Evolutionary conservation across 2,797 vertebrate species (phyloP).

Genomic region (Pangasius macronema): DNA sequence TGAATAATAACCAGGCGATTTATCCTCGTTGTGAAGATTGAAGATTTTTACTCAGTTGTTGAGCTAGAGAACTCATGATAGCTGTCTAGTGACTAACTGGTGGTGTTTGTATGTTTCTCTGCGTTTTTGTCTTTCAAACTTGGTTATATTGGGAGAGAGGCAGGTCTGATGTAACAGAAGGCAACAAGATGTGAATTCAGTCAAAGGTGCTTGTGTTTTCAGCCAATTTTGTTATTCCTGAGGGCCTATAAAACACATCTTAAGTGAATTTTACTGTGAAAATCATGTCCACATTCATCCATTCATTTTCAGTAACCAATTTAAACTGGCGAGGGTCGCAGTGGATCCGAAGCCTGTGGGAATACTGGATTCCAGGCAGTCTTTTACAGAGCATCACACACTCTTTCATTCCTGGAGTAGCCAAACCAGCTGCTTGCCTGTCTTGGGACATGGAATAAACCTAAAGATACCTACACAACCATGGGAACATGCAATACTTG

Average conservation of each 20-base stretch:
- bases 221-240: neutral
- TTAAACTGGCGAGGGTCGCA: neutral
- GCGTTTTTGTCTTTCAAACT: neutral
- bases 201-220: neutral
- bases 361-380: neutral
- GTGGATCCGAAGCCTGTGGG: neutral
- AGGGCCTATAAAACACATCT: neutral
- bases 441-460: neutral
- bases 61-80: neutral
- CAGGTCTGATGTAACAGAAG: slow-evolving; percentile 25
- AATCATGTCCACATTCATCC: neutral
- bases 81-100: slow-evolving; percentile 1
- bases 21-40: neutral
- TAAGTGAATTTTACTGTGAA: neutral
- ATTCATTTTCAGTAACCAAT: neutral
- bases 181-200: slow-evolving; percentile 18
- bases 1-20: neutral
- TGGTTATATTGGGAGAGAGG: neutral
- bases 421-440: neutral
- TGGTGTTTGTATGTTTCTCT: neutral
- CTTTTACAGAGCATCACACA: neutral
- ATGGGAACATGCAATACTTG: neutral
- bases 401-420: neutral
- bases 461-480: neutral
- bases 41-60: neutral